phyloP scores from a whole-genome alignment of 2,113 vertebrate genomes.

The Ochotona curzoniae region DNA sequence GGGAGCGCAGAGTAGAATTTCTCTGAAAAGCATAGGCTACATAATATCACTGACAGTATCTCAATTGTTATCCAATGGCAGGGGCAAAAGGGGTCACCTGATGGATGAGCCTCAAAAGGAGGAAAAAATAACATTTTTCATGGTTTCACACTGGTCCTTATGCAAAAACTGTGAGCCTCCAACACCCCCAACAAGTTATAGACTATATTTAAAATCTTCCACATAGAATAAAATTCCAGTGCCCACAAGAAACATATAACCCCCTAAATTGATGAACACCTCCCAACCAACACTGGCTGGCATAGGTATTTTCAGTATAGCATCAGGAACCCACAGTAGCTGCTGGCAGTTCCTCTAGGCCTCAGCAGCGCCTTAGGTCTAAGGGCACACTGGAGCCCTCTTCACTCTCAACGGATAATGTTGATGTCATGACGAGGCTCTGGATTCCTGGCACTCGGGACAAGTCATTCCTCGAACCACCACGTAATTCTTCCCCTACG shows the following conservation, averaged over 20 bases:
- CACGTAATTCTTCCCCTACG: not conserved
- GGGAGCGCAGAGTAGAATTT: not conserved
- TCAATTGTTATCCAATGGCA: slow-evolving; percentile 14
- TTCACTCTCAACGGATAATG: slow-evolving; percentile 55
- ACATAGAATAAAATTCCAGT: slow-evolving; percentile 52
- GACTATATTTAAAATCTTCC: slow-evolving; percentile 20
- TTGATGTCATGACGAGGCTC: slow-evolving; percentile 69
- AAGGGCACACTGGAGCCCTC: slow-evolving; percentile 67
- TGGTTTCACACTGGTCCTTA: slow-evolving; percentile 37
- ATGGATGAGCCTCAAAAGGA: not conserved
- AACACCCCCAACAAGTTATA: slow-evolving; percentile 64
- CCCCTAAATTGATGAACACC: slow-evolving; percentile 33
- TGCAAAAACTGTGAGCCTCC: slow-evolving; percentile 31
- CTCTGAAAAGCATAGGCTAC: not conserved
- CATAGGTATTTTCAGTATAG: slow-evolving; percentile 50
- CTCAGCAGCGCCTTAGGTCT: slow-evolving; percentile 72
- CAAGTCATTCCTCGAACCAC: slow-evolving; percentile 55
- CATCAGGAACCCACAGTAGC: slow-evolving; percentile 61
- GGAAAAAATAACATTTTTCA: slow-evolving; percentile 5
- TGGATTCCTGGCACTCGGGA: slow-evolving; percentile 43
- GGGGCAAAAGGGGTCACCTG: slow-evolving; percentile 20
- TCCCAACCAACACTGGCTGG: slow-evolving; percentile 5
- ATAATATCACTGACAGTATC: slow-evolving; percentile 36
- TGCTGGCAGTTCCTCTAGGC: slow-evolving; percentile 75
- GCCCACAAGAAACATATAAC: slow-evolving; percentile 46